Conservation (phyloP, 2,797 vertebrate genomes). For the Eulemur coronatus region DNA sequence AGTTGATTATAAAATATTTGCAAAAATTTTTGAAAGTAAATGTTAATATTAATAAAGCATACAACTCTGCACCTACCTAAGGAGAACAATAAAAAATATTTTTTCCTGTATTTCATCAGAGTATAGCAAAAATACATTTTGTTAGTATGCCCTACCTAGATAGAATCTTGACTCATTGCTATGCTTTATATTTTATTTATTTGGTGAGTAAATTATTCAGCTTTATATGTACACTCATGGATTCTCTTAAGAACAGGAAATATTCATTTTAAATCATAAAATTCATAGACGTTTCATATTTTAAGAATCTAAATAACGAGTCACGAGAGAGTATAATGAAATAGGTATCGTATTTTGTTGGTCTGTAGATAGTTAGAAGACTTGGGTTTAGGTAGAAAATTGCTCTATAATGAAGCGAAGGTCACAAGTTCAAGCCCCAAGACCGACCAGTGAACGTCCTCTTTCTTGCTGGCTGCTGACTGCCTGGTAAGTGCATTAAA, state of each 20-base stretch:
- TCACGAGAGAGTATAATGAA: neutral
- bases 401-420: neutral
- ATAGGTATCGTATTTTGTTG: neutral
- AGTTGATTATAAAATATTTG: neutral
- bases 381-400: neutral
- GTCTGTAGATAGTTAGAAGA: neutral
- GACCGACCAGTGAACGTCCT: accelerated
- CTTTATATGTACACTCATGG: neutral
- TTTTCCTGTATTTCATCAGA: neutral
- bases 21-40: neutral
- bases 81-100: neutral
- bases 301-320: neutral
- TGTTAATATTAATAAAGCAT: neutral
- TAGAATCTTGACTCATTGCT: neutral
- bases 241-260: conserved; percentile 9
- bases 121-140: neutral
- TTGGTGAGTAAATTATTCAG: conserved; percentile 25
- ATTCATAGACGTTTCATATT: neutral
- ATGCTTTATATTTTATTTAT: conserved; percentile 47
- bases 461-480: neutral
- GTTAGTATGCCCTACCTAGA: neutral
- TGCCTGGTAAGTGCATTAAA: neutral
- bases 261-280: neutral
- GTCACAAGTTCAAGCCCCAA: neutral
- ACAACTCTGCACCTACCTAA: neutral